A percentile compares a stretch with the other conserved stretches of the same genome.
Conservation (phyloP, 1,140 invertebrate species). For the Metopolophium dirhodum region DNA sequence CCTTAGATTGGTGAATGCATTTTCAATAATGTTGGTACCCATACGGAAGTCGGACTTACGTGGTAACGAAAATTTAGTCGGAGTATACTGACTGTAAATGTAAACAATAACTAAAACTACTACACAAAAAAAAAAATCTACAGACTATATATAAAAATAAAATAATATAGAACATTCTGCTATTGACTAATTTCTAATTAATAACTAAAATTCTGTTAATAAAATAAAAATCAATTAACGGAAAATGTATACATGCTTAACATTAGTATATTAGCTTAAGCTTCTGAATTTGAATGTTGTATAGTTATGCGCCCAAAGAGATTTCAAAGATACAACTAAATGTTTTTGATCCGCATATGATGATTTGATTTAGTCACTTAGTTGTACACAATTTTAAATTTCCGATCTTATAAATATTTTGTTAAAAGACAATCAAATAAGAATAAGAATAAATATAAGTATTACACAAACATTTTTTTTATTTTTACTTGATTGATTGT, state of each 20-base stretch:
- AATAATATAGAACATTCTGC: neutral
- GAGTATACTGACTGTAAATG: slow-evolving; percentile 76
- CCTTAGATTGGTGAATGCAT: slow-evolving; percentile 74
- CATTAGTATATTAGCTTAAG: neutral
- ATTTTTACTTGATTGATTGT: no score
- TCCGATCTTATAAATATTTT: neutral
- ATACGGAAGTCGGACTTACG: slow-evolving; percentile 76
- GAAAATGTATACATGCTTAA: neutral
- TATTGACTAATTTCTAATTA: neutral
- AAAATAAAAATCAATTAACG: neutral
- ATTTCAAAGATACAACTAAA: neutral
- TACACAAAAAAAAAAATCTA: slow-evolving; percentile 13
- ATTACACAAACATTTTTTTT: neutral
- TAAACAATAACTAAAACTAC: slow-evolving; percentile 40
- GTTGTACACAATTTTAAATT: neutral
- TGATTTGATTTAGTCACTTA: neutral
- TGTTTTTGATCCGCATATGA: neutral
- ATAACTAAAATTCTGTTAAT: neutral
- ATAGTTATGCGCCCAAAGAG: neutral
- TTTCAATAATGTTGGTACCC: slow-evolving; percentile 75
- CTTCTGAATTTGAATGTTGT: neutral
- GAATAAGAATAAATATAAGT: neutral
- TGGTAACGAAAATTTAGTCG: slow-evolving; percentile 73
- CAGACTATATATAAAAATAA: neutral
- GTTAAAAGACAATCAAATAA: neutral